Base-by-base conservation (phyloP, 2,888 invertebrate species). In the Tenthredo mesomela region DNA sequence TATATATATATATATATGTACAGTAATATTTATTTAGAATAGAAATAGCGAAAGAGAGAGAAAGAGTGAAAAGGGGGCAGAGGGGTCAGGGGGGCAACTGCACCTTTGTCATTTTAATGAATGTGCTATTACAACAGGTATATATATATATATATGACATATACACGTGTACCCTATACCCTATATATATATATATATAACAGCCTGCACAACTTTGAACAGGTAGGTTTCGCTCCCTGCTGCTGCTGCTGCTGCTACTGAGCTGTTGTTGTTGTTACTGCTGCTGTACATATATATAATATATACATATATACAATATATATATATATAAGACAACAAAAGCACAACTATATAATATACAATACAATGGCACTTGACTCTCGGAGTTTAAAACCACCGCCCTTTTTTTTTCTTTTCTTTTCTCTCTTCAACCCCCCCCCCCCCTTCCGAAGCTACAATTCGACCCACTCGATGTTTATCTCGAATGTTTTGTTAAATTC, bases 51-150 rank as follows among this genome's bases (percentile, higher is more conserved):
- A 61, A 1, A 61, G 61, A 61, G 61, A 25, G 9, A 3, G 65
- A 10, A 2, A 29, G 12, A 21, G 61, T 1, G 21, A 25, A 29
- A 25, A 12, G 25, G 65, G 65, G 29, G 65, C 70, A 7, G 29
- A 7, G 29, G 25, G 21, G 65, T 10, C 65, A n/a, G 65, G n/a
- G 10, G 65, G 25, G n/a, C 5, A 40, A 40, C 71, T 18, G 37
- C 71, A 33, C 71, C 47, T 50, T 75, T 75, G 75, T 75, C 47
- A 75, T 75, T 75, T 75, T 50, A 75, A 75, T 75, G 75, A 75
- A 75, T 75, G 71, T 71, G 75, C 75, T 50, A 75, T 75, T 75
- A 75, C 47, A 50, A 75, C 50, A 75, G 75, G 75, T 50, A 50
- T 18, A 15, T 29, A 37, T 37, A 37, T 37, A 37, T 37, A 37